Evolutionary conservation across 2,113 vertebrate genomes (phyloP).

Genomic region (Clarias magur): DNA sequence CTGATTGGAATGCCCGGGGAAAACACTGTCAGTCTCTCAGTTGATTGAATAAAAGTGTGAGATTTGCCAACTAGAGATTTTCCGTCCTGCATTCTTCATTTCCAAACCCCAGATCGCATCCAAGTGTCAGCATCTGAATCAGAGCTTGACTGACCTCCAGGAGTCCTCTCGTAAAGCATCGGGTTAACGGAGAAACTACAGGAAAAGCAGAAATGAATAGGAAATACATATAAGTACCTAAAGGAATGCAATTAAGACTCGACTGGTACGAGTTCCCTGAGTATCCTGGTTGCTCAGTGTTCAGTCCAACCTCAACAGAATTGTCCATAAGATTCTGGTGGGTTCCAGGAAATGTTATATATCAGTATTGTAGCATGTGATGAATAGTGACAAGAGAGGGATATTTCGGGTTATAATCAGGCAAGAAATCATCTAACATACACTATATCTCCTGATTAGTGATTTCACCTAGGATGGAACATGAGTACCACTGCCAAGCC

Average conservation of each 20-base stretch:
- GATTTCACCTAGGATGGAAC: constrained; percentile 12
- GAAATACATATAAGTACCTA: not conserved
- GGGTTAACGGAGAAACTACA: not conserved
- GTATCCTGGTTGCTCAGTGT: not conserved
- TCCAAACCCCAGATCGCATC: not conserved
- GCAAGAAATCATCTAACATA: not conserved
- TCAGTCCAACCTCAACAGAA: not conserved
- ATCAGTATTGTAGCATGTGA: constrained; percentile 2
- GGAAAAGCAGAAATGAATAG: not conserved
- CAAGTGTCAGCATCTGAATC: not conserved
- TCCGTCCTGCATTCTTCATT: not conserved
- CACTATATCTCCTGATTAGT: not conserved
- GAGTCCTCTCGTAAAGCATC: not conserved
- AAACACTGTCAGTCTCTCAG: not conserved
- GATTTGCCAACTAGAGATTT: constrained; percentile 14
- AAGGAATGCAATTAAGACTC: not conserved
- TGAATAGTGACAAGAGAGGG: constrained; percentile 4
- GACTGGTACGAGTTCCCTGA: constrained; percentile 4
- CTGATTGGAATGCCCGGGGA: not conserved
- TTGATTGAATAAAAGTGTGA: constrained; percentile 21
- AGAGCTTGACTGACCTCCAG: not conserved
- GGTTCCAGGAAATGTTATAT: constrained; percentile 2
- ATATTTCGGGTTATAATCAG: constrained; percentile 21
- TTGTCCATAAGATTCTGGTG: not conserved
- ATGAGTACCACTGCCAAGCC: constrained; percentile 15